phyloP scores from a whole-genome alignment of 2,888 invertebrate species.

The Lycaena phlaeas region DNA sequence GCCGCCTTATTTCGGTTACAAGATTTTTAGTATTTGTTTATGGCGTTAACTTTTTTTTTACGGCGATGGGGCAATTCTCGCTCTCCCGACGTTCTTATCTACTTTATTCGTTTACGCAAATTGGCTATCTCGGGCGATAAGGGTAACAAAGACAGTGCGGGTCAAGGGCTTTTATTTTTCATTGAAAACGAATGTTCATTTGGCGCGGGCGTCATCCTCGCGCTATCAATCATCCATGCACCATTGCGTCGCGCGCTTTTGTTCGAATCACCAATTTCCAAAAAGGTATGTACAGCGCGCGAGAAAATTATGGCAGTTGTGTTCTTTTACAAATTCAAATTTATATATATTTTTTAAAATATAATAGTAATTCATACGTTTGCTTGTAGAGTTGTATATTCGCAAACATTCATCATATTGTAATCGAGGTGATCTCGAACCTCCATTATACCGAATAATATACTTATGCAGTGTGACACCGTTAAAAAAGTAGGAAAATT shows the following conservation, averaged over 20 bases:
- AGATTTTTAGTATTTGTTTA: slow-evolving; percentile 72
- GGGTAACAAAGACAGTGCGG: slow-evolving; percentile 32
- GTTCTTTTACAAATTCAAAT: slow-evolving; percentile 53
- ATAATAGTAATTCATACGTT: not conserved
- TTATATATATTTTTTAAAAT: no score
- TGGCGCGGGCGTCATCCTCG: slow-evolving; percentile 45
- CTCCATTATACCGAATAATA: slow-evolving; percentile 18
- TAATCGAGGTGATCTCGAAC: not conserved
- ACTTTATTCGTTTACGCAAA: slow-evolving; percentile 36
- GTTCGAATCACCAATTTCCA: slow-evolving; percentile 66
- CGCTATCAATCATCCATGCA: slow-evolving; percentile 70
- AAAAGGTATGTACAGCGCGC: slow-evolving; percentile 55
- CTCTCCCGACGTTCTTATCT: slow-evolving; percentile 50
- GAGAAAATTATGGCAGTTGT: slow-evolving; percentile 56
- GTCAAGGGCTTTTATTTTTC: slow-evolving; percentile 57
- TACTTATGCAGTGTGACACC: slow-evolving; percentile 61
- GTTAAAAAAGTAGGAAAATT: slow-evolving; percentile 72
- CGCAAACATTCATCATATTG: not conserved
- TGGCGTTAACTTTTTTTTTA: slow-evolving; percentile 50
- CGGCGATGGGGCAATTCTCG: slow-evolving; percentile 53
- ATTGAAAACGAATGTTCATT: slow-evolving; percentile 45
- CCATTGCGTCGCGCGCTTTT: slow-evolving; percentile 67
- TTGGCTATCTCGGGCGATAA: slow-evolving; percentile 29
- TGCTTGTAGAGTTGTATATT: not conserved
- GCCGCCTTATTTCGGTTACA: slow-evolving; percentile 68